Conservation (phyloP, 2,888 invertebrate genomes). For the Philaethria dido region DNA sequence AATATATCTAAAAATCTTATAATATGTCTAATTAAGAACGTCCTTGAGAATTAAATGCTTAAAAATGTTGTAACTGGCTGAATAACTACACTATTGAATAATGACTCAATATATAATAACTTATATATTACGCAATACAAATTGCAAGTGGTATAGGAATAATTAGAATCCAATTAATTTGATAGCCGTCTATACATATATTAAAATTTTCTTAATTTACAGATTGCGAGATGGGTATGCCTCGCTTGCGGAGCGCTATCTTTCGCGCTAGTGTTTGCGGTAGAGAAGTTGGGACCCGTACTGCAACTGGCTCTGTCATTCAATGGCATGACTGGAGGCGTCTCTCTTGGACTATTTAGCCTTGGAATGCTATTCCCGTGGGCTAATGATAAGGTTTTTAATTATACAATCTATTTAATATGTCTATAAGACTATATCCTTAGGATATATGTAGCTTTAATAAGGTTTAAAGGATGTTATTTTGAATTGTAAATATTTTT, state of each 20-base stretch:
- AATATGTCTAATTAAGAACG: not conserved
- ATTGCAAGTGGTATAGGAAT: constrained; percentile 13
- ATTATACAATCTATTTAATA: not conserved
- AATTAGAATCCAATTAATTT: constrained; percentile 18
- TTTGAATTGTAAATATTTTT: too few relatives aligned
- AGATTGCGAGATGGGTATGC: constrained; percentile 85
- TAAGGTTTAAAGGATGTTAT: too few relatives aligned
- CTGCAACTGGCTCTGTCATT: constrained; percentile 94
- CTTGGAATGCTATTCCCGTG: constrained; percentile 95
- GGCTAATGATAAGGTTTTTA: constrained; percentile 89
- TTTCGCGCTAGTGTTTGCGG: constrained; percentile 92
- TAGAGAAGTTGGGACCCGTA: constrained; percentile 93
- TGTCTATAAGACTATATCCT: not conserved
- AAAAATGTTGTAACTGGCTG: constrained; percentile 7
- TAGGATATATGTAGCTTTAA: not conserved
- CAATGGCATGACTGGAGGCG: constrained; percentile 95
- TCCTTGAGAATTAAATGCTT: not conserved
- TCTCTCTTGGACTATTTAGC: constrained; percentile 93
- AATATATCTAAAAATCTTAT: too few relatives aligned
- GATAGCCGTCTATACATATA: constrained; percentile 10
- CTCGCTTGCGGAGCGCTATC: constrained; percentile 89
- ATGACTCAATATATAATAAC: constrained; percentile 10
- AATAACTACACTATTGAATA: not conserved
- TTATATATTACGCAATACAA: not conserved
- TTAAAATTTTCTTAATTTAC: constrained; percentile 33